Evolutionary conservation across 1,140 invertebrate genomes (phyloP).

Genomic region (Trichomalopsis sarcophagae): DNA sequence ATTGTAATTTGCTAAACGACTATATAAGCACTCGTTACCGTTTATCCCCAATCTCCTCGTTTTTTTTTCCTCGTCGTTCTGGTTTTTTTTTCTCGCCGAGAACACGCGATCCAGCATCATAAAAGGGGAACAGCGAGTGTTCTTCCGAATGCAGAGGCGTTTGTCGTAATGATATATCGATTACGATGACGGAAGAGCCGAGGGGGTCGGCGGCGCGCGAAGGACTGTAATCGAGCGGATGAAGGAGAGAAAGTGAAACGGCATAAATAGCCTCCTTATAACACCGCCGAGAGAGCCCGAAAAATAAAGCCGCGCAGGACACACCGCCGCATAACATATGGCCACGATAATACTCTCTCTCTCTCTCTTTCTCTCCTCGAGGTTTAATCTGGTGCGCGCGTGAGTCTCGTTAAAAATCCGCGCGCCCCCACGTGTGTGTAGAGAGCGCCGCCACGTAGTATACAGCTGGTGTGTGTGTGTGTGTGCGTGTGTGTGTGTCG

Average conservation of each 20-base stretch:
- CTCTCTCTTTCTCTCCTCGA: conserved; percentile 48
- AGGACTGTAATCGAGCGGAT: conserved; percentile 26
- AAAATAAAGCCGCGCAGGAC: conserved; percentile 57
- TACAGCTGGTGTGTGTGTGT: background rate
- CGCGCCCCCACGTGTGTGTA: conserved; percentile 44
- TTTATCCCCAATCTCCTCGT: conserved; percentile 48
- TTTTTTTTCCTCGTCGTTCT: conserved; percentile 4
- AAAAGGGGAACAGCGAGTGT: conserved; percentile 13
- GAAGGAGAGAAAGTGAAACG: conserved; percentile 29
- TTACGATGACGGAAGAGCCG: conserved; percentile 65
- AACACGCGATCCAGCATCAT: background rate
- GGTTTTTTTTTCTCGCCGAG: conserved; percentile 1
- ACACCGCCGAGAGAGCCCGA: background rate
- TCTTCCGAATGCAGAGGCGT: conserved; percentile 33
- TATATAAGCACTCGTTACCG: conserved; percentile 48
- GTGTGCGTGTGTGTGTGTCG: conserved; percentile 1
- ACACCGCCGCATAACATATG: conserved; percentile 69
- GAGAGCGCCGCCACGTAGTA: background rate
- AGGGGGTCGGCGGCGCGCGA: conserved; percentile 20
- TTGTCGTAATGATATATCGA: conserved; percentile 52
- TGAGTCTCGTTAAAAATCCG: conserved; percentile 47
- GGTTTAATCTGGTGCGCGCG: conserved; percentile 45
- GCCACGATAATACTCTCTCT: conserved; percentile 65
- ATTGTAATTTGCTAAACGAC: conserved; percentile 51
- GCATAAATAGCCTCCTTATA: background rate